Evolutionary conservation across 1,140 invertebrate genomes (phyloP).

Genomic region (Aphidius ervi): DNA sequence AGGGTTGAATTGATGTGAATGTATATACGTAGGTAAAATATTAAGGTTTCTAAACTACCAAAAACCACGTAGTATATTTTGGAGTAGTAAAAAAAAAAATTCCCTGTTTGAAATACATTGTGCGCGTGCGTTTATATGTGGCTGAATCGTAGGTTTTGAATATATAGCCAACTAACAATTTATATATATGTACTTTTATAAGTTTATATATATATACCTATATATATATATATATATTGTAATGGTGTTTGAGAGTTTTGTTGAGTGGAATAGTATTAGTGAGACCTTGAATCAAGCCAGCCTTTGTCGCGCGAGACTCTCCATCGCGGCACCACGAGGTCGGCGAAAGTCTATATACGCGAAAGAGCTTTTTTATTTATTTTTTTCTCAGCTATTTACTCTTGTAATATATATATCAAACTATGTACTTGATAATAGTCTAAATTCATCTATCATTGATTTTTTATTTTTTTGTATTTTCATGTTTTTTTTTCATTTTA

Average conservation of each 20-base stretch:
- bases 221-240: conserved; percentile 8
- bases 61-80: too few relatives aligned
- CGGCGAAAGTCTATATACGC: conserved; percentile 52
- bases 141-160: too few relatives aligned
- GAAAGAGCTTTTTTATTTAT: conserved; percentile 47
- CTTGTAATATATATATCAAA: too few relatives aligned
- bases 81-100: too few relatives aligned
- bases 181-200: not conserved
- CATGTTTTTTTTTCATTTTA: not conserved
- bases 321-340: conserved; percentile 46
- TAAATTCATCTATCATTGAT: not conserved
- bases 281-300: conserved; percentile 51
- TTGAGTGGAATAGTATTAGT: conserved; percentile 14
- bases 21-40: too few relatives aligned
- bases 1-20: too few relatives aligned
- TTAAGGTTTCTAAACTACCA: too few relatives aligned
- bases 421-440: too few relatives aligned
- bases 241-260: conserved; percentile 10
- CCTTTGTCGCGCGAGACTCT: conserved; percentile 50
- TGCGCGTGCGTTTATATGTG: conserved; percentile 24
- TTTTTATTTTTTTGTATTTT: not conserved
- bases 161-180: too few relatives aligned
- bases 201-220: conserved; percentile 3
- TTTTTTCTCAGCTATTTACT: too few relatives aligned
- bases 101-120: not conserved